Evolutionary conservation across 2,797 vertebrate species (phyloP).

Genomic region (Odontamblyopus lacepedii): DNA sequence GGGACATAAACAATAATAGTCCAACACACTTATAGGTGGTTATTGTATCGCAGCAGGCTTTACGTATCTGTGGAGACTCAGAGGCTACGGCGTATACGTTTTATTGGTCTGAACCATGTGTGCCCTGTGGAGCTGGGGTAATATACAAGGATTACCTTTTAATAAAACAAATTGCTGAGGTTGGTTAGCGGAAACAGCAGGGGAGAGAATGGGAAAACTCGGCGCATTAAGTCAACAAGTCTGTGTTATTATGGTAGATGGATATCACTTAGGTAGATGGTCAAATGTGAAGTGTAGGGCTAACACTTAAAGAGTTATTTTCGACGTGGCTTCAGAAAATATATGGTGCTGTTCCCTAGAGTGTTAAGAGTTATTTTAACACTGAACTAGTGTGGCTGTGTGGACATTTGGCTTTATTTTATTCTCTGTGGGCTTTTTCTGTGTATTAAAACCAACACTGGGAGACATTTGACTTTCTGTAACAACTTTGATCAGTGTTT

Average conservation of each 20-base stretch:
- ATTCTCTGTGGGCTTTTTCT: too few species aligned
- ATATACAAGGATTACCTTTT: conserved; percentile 7
- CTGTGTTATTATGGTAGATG: not conserved
- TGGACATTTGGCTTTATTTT: too few species aligned
- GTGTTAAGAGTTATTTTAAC: too few species aligned
- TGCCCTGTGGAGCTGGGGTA: not conserved
- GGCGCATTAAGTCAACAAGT: not conserved
- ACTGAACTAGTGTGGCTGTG: too few species aligned
- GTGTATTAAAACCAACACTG: too few species aligned
- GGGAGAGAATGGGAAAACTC: not conserved
- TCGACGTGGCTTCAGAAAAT: too few species aligned
- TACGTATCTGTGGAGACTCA: not conserved
- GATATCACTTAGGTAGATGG: not conserved
- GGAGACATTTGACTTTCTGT: too few species aligned
- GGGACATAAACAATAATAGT: conserved; percentile 1
- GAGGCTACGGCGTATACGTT: not conserved
- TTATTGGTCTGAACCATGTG: not conserved
- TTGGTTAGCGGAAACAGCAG: not conserved
- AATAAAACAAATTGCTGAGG: conserved; percentile 14
- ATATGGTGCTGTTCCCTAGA: too few species aligned
- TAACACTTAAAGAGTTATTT: too few species aligned
- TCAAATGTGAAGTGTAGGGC: too few species aligned
- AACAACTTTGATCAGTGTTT: too few species aligned
- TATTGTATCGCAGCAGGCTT: not conserved
- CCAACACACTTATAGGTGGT: not conserved